phyloP scores from a whole-genome alignment of 2,797 vertebrate species.

The Oreortyx pictus region DNA sequence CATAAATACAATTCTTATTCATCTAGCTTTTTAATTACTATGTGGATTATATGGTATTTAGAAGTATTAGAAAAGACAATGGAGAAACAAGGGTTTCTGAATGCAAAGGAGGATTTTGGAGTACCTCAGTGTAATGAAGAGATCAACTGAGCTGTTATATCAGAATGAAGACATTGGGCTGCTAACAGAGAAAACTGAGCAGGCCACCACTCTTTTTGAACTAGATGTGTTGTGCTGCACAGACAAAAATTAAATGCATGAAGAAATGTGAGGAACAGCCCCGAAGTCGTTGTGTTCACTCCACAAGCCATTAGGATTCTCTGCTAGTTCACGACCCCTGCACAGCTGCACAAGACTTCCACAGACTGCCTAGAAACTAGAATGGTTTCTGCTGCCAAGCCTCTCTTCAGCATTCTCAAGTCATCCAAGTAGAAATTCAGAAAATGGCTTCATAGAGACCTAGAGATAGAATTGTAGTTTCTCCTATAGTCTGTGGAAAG shows the following conservation, averaged over 20 bases:
- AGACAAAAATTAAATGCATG: not conserved
- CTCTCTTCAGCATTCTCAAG: not conserved
- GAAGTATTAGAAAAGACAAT: not conserved
- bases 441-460: not conserved
- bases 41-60: not conserved
- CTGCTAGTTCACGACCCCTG: not conserved
- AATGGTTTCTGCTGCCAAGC: not conserved
- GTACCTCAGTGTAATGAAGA: not conserved
- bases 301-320: not conserved
- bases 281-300: not conserved
- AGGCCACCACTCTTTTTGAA: not conserved
- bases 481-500: not conserved
- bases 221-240: not conserved
- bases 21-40: not conserved
- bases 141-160: not conserved
- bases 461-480: not conserved
- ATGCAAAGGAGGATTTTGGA: not conserved
- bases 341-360: not conserved
- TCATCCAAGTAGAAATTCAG: not conserved
- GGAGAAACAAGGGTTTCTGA: not conserved
- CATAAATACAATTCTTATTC: not conserved
- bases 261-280: not conserved
- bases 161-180: not conserved
- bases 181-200: not conserved
- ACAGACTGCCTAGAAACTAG: not conserved